A percentile compares a stretch with the other conserved stretches of the same genome.
These are phyloP conservation scores for Chalcis sispes DNA, from an alignment of 2,888 invertebrate genomes.

Conservation along the genomic window DNA sequence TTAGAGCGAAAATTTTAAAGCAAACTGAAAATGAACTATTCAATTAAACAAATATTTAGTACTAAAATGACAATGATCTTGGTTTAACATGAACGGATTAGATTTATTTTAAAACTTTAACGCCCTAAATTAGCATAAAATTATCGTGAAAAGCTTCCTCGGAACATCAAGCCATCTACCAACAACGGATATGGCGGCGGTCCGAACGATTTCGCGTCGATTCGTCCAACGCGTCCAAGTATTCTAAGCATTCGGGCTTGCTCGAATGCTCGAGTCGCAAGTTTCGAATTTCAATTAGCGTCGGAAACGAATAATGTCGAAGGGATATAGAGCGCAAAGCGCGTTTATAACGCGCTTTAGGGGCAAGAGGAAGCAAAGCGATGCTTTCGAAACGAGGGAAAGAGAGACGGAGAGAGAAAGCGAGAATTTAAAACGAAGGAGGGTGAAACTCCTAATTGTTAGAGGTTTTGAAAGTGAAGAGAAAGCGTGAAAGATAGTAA, in stretches of 20 bases:
- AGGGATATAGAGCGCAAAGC: conserved; percentile 32
- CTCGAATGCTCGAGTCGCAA: conserved; percentile 38
- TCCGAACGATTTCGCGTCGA: conserved; percentile 27
- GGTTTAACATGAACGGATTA: too few relatives aligned
- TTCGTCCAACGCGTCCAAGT: conserved; percentile 23
- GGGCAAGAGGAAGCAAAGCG: too few relatives aligned
- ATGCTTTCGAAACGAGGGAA: not conserved
- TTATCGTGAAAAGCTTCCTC: too few relatives aligned
- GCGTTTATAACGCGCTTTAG: conserved; percentile 15
- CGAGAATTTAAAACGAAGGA: not conserved
- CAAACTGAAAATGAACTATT: not conserved
- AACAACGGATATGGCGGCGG: not conserved
- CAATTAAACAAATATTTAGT: not conserved
- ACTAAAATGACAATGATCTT: too few relatives aligned
- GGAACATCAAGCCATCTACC: too few relatives aligned
- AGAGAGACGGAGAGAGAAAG: not conserved
- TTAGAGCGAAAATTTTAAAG: not conserved
- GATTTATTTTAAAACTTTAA: too few relatives aligned
- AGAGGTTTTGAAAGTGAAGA: conserved; percentile 31
- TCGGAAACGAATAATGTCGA: conserved; percentile 53
- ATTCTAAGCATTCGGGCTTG: conserved; percentile 37
- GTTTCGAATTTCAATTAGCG: conserved; percentile 59
- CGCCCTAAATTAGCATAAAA: too few relatives aligned
- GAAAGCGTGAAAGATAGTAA: conserved; percentile 26
- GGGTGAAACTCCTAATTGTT: conserved; percentile 38